Base-by-base conservation (phyloP, 2,797 vertebrate genomes). In the Cyprinella venusta region DNA sequence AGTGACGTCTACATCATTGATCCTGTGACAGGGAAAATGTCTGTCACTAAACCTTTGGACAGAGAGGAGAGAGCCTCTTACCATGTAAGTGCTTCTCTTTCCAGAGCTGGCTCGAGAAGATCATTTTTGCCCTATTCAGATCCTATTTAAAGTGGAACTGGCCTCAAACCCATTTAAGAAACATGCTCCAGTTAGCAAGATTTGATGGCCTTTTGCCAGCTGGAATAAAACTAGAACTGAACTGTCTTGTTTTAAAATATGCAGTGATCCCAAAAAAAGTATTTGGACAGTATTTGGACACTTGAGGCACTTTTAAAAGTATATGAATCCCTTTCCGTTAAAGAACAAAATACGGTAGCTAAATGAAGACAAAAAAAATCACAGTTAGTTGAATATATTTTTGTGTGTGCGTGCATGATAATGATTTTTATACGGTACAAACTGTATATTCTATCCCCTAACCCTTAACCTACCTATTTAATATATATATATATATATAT, bases 1-100 rank as follows among this genome's bases (percentile, higher is more conserved):
- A 97, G 95, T 90, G 98, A 98, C 78, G 95, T 99, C 81, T 99
- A 98, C 94, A 98, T 94, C 92, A 99, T 99, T 2, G 98, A 99
- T 91, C 97, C 97, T 0, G 96, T 99, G 88, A 96, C 96, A 0
- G 98, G 98, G 76, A 96, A 97, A 87, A 98, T 99, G 98, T 98
- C 97, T 0, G 98, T 99, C 91, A 99, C 97, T 0, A 95, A 96
- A 80, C 98, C 98, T 0, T 95, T 99, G 94, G 98, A 99, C 93
- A 92, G 98, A 83, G 98, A 99, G 82, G 97, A 99, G 79, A 93
- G 97, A 82, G 97, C 97, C 54, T 99, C 98, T 48, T 99, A 98
- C 91, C 97, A 99, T 0, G 98, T 99, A 92, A 98, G 97, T 83
- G 65, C 4, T 2, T 45, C 12, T 24, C 15, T 59, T 26, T 13